These are phyloP conservation scores for Zaprionus gabonicus DNA, from an alignment of 1,140 invertebrate genomes.

Conservation along the genomic window DNA sequence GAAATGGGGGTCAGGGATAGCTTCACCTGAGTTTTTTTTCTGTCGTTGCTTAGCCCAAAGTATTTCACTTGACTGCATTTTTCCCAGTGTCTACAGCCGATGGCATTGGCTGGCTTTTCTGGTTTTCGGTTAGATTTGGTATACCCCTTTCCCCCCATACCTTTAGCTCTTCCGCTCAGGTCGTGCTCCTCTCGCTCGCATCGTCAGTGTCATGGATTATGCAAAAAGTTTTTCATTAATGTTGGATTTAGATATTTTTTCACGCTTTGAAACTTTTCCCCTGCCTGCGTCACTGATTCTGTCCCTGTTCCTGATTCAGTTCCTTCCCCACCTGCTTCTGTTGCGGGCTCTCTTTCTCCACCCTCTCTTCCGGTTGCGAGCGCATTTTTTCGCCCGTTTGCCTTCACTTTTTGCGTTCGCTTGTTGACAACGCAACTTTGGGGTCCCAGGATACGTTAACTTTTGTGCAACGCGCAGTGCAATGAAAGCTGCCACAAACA, in stretches of 20 bases:
- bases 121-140: constrained; percentile 16
- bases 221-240: constrained; percentile 83
- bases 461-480: constrained; percentile 64
- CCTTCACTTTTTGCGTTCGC: constrained; percentile 57
- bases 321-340: not conserved
- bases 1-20: not conserved
- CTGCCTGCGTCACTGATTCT: not conserved
- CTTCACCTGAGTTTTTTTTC: constrained; percentile 14
- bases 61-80: constrained; percentile 67
- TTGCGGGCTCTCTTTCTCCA: not conserved
- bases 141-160: not conserved
- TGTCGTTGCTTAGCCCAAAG: constrained; percentile 41
- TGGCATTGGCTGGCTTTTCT: constrained; percentile 59
- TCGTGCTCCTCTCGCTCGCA: constrained; percentile 7
- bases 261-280: constrained; percentile 61
- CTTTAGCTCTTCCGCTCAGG: not conserved
- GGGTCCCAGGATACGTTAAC: constrained; percentile 76
- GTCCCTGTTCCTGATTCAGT: not conserved
- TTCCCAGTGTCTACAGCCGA: constrained; percentile 42
- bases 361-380: constrained; percentile 14
- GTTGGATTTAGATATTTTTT: constrained; percentile 83
- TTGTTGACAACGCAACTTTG: constrained; percentile 77
- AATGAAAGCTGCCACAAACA: constrained; percentile 76
- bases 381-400: constrained; percentile 62
- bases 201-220: constrained; percentile 68